Base-by-base conservation (phyloP, 2,113 vertebrate genomes). In the Rhabdomys dilectus region DNA sequence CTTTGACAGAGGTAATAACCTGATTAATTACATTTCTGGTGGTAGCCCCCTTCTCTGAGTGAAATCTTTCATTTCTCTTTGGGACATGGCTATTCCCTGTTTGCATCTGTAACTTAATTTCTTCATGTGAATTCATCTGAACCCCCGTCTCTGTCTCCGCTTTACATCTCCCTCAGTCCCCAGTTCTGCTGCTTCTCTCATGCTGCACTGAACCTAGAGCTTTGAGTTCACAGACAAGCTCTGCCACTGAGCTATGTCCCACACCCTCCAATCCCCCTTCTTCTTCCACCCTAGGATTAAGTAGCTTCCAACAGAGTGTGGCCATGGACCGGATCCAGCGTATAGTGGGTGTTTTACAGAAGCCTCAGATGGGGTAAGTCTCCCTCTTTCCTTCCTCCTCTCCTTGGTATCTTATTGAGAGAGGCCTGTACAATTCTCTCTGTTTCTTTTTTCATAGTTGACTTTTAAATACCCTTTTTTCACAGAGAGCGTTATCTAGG, bases 311-410 rank as follows among this genome's bases (percentile, higher is more conserved):
- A 98, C 99, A 99, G 98, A 99, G 99, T 1, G 99, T 99, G 89
- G 99, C 99, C 77, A 99, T 99, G 99, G 99, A 99, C 98, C 98
- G 99, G 92, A 99, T 99, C 94, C 99, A 99, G 98, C 99, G 99
- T 68, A 99, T 99, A 26, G 98, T 99, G 0, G 99, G 99, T 1
- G 99, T 99, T 95, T 98, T 99, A 94, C 99, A 99, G 98, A 99
- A 99, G 93, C 99, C 99, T 11, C 98, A 99, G 56, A 99, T 99
- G 97, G 99, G 99, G 99, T 99, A 98, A 98, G 99, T 95, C 29
- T 51, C 48, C 51, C 39, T 78, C 21, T 2, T n/a, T 64, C 24
- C 93, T 85, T 68, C 39, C 17, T 48, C 58, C 17, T 93, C 84
- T 80, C 29, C 34, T 77, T 1, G 17, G 17, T 72, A 10, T 7